Evolutionary conservation across 2,888 invertebrate species (phyloP).

Genomic region (Anodontia alba): DNA sequence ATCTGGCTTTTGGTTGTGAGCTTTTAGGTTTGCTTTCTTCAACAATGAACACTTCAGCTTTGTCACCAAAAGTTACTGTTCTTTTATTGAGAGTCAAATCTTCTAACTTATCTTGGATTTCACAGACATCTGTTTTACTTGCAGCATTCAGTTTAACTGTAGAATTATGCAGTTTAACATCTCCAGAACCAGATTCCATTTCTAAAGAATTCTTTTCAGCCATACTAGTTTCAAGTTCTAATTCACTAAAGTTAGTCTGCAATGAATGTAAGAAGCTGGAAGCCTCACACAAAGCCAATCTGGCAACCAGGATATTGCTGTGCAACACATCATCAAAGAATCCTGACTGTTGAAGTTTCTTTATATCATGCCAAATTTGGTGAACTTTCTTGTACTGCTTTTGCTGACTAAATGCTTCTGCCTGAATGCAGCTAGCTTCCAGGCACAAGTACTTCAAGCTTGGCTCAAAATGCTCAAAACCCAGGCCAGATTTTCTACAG

Average conservation of each 20-base stretch:
- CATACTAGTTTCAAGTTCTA: background rate
- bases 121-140: background rate
- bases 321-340: conserved; percentile 49
- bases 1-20: background rate
- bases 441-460: conserved; percentile 42
- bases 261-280: conserved; percentile 41
- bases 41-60: conserved; percentile 22
- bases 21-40: conserved; percentile 19
- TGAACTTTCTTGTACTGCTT: conserved; percentile 49
- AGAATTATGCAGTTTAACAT: background rate
- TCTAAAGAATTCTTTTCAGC: background rate
- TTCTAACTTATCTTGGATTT: conserved; percentile 1
- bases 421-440: conserved; percentile 50
- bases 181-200: background rate
- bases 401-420: conserved; percentile 40
- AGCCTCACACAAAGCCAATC: conserved; percentile 55
- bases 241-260: background rate
- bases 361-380: conserved; percentile 38
- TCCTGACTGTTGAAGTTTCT: conserved; percentile 39
- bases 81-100: conserved; percentile 20
- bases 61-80: conserved; percentile 34
- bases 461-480: conserved; percentile 28
- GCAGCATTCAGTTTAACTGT: background rate
- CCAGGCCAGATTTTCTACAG: background rate
- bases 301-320: conserved; percentile 52